phyloP scores from a whole-genome alignment of 2,888 invertebrate genomes.

The Diadromus collaris region DNA sequence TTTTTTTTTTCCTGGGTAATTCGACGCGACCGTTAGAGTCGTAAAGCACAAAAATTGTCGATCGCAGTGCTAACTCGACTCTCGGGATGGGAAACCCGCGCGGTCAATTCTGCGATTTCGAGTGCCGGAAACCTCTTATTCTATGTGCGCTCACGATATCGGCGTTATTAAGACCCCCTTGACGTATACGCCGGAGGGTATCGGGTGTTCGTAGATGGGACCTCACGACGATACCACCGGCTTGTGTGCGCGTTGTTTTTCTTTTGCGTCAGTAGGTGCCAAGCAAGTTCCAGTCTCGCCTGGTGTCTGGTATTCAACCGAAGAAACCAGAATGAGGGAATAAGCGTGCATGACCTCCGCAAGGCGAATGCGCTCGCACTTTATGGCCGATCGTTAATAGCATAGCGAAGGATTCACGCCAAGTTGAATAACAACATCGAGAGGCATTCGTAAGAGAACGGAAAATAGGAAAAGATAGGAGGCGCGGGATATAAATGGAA shows the following conservation, averaged over 20 bases:
- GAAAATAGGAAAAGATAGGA: constrained; percentile 40
- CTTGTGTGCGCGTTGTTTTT: constrained; percentile 20
- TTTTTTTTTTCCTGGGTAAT: constrained; percentile 33
- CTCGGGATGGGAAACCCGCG: background rate
- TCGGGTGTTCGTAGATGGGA: constrained; percentile 9
- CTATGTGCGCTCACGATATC: constrained; percentile 56
- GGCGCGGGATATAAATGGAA: constrained; percentile 35
- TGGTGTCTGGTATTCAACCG: constrained; percentile 16
- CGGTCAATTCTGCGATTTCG: background rate
- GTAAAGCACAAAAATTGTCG: constrained; percentile 34
- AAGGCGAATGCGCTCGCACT: constrained; percentile 50
- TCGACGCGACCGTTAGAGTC: constrained; percentile 40
- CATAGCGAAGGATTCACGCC: constrained; percentile 60
- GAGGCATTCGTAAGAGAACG: constrained; percentile 24
- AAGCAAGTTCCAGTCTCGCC: constrained; percentile 15
- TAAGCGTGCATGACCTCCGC: constrained; percentile 45
- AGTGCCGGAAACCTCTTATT: constrained; percentile 59
- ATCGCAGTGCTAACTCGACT: constrained; percentile 5
- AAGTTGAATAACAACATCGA: constrained; percentile 56
- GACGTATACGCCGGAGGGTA: constrained; percentile 40
- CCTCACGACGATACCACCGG: constrained; percentile 33
- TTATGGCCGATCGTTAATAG: constrained; percentile 69
- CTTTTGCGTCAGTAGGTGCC: constrained; percentile 27
- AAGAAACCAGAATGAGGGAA: constrained; percentile 52
- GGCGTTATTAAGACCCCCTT: constrained; percentile 56